Conservation (phyloP, 2,113 vertebrate species). For the Chroicocephalus ridibundus region DNA sequence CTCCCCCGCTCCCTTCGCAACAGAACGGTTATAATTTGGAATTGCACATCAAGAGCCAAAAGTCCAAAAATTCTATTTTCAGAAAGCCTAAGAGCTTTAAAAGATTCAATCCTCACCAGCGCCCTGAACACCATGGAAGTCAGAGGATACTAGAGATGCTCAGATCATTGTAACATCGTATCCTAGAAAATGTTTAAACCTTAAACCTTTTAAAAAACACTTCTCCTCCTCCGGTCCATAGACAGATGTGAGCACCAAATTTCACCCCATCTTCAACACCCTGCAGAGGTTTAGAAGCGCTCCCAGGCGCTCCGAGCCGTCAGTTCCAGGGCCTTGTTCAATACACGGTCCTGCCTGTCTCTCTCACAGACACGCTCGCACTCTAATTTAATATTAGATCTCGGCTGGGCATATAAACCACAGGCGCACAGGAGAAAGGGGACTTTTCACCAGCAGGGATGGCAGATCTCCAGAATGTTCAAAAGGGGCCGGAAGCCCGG, state of each 20-base stretch:
- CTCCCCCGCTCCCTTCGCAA: background rate
- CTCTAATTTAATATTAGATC: background rate
- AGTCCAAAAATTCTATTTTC: background rate
- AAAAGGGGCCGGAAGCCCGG: constrained; percentile 40
- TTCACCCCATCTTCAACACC: background rate
- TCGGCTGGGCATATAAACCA: background rate
- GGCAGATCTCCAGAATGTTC: constrained; percentile 58
- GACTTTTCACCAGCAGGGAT: constrained; percentile 40
- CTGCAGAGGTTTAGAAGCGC: background rate
- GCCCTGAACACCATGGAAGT: background rate
- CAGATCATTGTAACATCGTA: background rate
- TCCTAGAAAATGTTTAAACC: background rate
- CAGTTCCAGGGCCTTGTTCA: background rate
- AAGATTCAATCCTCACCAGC: background rate
- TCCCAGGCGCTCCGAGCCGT: background rate
- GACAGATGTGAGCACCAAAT: background rate
- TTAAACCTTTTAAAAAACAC: background rate
- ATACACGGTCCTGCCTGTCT: background rate
- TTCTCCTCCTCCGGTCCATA: background rate
- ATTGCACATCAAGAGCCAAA: background rate
- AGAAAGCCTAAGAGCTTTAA: background rate
- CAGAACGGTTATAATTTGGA: background rate
- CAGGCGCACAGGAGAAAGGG: constrained; percentile 7
- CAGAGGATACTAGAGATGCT: background rate
- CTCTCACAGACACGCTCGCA: background rate